Base-by-base conservation (phyloP, 2,113 vertebrate species). In the Toxotes chatareus region DNA sequence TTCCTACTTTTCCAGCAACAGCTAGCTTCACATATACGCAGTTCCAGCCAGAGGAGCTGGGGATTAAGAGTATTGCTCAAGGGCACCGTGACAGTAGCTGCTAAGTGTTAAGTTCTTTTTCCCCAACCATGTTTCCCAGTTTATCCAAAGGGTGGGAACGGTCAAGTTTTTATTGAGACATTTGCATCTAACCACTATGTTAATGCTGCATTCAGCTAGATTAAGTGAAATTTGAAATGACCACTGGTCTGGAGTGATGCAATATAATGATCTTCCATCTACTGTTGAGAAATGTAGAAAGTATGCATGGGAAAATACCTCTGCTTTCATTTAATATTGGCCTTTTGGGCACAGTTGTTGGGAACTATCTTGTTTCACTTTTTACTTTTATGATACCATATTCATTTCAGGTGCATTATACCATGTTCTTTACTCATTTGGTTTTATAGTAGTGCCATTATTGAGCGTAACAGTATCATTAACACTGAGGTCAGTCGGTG, bases 361-460 rank as follows among this genome's bases (percentile, higher is more conserved):
- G 42, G 67, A 70, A 53, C 70, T 75, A 9, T 74, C 61, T 67
- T 66, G 23, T 63, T 73, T 83, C 21, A 71, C 40, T 53, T 80
- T 83, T 78, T 44, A 27, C 31, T 72, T 83, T 83, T 74, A 75
- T 75, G 62, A 19, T 69, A 13, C 47, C 44, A 13, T 73, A 84
- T 83, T 82, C 19, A 82, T 85, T 80, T 89, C 80, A 82, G 66
- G 65, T 80, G 74, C 61, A 72, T 85, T 79, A 79, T 83, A 69
- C 64, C 63, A 68, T 63, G 67, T 82, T 76, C 67, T 75, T 78
- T 82, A 65, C 44, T 59, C 44, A 42, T 63, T 46, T 3, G 4
- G 49, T 67, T 85, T 89, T 71, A 83, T 63, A 79, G 77, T 61
- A 16, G 73, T 79, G 74, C 62, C 65, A 79, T 91, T 73, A 85